phyloP scores from a whole-genome alignment of 2,797 vertebrate species.

The Protosalanx chinensis region DNA sequence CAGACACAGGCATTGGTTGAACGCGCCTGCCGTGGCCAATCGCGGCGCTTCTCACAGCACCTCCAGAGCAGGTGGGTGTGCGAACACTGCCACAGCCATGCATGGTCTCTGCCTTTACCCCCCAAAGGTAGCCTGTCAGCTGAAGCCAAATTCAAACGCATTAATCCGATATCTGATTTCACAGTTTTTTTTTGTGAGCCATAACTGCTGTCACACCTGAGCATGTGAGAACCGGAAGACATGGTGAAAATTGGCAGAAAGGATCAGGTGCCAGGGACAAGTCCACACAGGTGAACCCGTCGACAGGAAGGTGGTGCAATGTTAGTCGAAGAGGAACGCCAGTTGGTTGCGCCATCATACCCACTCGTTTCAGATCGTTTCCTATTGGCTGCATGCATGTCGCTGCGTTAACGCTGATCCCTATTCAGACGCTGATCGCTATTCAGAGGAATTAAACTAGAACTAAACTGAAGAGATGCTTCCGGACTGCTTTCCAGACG shows the following conservation, averaged over 20 bases:
- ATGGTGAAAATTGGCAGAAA: constrained; percentile 44
- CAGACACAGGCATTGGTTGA: constrained; percentile 50
- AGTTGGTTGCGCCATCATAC: constrained; percentile 24
- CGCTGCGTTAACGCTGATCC: constrained; percentile 26
- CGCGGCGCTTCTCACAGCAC: constrained; percentile 21
- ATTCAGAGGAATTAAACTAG: constrained; percentile 32
- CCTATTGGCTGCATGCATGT: constrained; percentile 47
- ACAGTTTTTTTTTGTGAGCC: not conserved
- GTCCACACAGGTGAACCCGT: constrained; percentile 35
- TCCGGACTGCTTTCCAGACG: constrained; percentile 25
- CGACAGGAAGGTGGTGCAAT: constrained; percentile 44
- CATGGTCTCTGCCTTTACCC: constrained; percentile 52
- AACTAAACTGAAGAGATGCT: constrained; percentile 33
- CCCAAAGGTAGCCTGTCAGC: constrained; percentile 37
- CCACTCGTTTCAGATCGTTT: constrained; percentile 36
- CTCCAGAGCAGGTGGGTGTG: constrained; percentile 45
- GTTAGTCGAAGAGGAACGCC: constrained; percentile 54
- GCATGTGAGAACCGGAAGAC: constrained; percentile 15
- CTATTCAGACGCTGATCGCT: constrained; percentile 31
- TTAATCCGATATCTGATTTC: not conserved
- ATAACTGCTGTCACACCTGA: too few relatives aligned
- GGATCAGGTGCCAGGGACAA: constrained; percentile 60
- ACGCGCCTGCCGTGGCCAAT: constrained; percentile 27
- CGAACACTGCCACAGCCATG: constrained; percentile 51
- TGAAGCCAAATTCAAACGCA: constrained; percentile 24